Conservation (phyloP, 2,113 vertebrate species). For the Vireo altiloquus region DNA sequence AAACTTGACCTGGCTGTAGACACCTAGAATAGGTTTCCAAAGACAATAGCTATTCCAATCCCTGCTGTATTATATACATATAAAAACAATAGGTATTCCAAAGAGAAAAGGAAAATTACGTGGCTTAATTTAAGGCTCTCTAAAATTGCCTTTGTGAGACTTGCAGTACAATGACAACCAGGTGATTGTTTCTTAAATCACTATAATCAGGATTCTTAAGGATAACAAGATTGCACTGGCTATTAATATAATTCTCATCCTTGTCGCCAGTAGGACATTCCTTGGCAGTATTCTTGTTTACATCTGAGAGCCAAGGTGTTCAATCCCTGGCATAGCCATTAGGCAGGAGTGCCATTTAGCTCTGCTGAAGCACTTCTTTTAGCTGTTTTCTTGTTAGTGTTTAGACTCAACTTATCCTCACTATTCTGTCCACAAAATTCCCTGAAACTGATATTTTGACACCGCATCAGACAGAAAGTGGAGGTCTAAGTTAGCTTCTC, state of each 20-base stretch:
- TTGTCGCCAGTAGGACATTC: background rate
- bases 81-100: background rate
- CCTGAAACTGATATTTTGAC: constrained; percentile 68
- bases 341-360: constrained; percentile 32
- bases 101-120: background rate
- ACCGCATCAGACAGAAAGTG: constrained; percentile 13
- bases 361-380: background rate
- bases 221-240: constrained; percentile 3
- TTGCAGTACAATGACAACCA: background rate
- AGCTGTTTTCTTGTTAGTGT: constrained; percentile 54
- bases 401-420: constrained; percentile 23
- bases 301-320: constrained; percentile 8
- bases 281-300: constrained; percentile 22
- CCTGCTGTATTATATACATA: background rate
- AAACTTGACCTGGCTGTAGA: background rate
- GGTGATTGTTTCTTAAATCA: background rate
- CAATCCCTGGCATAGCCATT: constrained; percentile 12
- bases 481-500: constrained; percentile 47
- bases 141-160: background rate
- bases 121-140: background rate
- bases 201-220: background rate
- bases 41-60: background rate
- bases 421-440: constrained; percentile 19
- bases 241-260: background rate
- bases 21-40: background rate